These are phyloP conservation scores for Syngnathoides biaculeatus DNA, from an alignment of 2,113 vertebrate genomes.

Conservation along the genomic window DNA sequence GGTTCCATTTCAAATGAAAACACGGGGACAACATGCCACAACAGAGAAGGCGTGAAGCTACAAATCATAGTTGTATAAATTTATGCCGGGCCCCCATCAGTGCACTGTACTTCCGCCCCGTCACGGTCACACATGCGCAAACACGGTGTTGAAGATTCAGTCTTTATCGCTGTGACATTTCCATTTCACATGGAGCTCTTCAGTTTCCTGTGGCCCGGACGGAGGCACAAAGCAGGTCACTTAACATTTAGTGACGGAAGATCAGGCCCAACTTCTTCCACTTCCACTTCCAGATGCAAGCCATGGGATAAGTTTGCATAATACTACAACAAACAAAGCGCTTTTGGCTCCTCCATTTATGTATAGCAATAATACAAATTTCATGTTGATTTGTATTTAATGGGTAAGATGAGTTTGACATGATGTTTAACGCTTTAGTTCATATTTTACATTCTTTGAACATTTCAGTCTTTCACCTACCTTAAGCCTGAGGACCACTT, in stretches of 20 bases:
- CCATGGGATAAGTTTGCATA: constrained; percentile 39
- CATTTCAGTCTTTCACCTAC: no score
- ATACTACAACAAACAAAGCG: no score
- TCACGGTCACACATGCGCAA: constrained; percentile 15
- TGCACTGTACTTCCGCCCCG: constrained; percentile 40
- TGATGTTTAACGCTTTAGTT: no score
- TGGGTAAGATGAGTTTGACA: no score
- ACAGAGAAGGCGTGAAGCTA: constrained; percentile 42
- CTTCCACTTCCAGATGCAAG: constrained; percentile 28
- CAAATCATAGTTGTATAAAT: constrained; percentile 36
- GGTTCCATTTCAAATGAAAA: constrained; percentile 38
- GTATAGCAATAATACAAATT: no score
- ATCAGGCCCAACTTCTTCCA: constrained; percentile 39
- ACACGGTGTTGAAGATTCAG: constrained; percentile 43
- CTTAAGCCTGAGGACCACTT: no score
- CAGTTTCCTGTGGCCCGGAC: constrained; percentile 56
- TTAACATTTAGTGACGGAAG: constrained; percentile 59
- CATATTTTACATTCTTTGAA: no score
- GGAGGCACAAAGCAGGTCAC: constrained; percentile 48
- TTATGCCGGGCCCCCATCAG: constrained; percentile 39
- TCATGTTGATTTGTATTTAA: no score
- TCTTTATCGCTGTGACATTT: constrained; percentile 69
- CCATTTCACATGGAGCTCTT: constrained; percentile 57
- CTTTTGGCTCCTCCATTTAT: neutral
- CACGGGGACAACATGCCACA: constrained; percentile 42